These are phyloP conservation scores for Sarcophaga caerulescens DNA, from an alignment of 2,888 invertebrate species.

Conservation along the genomic window DNA sequence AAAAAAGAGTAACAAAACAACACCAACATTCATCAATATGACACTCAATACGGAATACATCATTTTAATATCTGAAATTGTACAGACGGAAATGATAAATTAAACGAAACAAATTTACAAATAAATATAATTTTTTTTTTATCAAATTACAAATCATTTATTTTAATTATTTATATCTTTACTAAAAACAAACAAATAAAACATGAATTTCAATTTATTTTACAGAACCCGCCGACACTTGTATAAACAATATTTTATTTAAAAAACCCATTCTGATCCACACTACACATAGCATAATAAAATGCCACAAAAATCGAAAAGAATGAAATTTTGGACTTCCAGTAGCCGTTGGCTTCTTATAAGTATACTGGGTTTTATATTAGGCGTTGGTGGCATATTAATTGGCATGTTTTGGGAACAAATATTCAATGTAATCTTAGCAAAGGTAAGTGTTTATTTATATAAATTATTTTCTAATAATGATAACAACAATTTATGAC, in stretches of 20 bases:
- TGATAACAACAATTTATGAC: constrained; percentile 12
- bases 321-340: constrained; percentile 72
- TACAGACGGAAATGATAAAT: background rate
- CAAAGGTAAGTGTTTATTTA: constrained; percentile 75
- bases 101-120: background rate
- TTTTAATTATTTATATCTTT: background rate
- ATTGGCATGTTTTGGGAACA: constrained; percentile 80
- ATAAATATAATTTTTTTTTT: background rate
- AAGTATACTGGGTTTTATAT: constrained; percentile 75
- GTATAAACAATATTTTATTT: background rate
- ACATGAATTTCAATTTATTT: constrained; percentile 7
- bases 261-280: background rate
- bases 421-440: constrained; percentile 78
- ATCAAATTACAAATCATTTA: background rate
- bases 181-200: background rate
- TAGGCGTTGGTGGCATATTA: constrained; percentile 76
- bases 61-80: background rate
- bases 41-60: constrained; percentile 31
- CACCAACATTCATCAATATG: constrained; percentile 44
- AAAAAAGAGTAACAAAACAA: background rate
- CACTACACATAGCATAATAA: background rate
- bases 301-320: constrained; percentile 75
- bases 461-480: constrained; percentile 12
- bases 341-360: constrained; percentile 74
- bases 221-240: background rate